These are phyloP conservation scores for Todus mexicanus DNA, from an alignment of 2,797 vertebrate species.

Conservation along the genomic window DNA sequence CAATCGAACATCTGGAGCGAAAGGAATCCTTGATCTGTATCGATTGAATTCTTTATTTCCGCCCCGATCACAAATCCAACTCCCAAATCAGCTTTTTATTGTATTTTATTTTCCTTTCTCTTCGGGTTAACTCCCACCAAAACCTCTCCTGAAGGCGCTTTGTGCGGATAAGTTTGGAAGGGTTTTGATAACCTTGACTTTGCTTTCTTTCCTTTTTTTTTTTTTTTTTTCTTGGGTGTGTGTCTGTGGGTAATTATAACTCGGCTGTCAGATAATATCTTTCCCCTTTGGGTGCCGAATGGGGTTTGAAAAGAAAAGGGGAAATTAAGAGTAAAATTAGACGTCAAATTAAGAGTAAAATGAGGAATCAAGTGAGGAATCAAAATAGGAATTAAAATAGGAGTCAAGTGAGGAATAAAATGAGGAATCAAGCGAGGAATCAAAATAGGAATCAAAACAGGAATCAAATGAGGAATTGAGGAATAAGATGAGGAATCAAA, in stretches of 20 bases:
- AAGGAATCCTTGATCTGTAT: not conserved
- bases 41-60: not conserved
- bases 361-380: too few species aligned
- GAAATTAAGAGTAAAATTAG: too few species aligned
- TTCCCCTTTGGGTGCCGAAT: not conserved
- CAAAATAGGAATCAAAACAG: too few species aligned
- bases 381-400: too few species aligned
- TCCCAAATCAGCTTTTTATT: too few species aligned
- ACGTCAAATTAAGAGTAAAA: too few species aligned
- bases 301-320: too few species aligned
- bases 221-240: not conserved
- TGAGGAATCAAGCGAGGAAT: too few species aligned
- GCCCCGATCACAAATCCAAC: not conserved
- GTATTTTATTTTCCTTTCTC: too few species aligned
- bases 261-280: not conserved
- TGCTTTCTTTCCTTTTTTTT: not conserved
- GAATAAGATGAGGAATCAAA: too few species aligned
- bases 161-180: not conserved
- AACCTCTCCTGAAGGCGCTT: not conserved
- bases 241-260: not conserved
- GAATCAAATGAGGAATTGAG: too few species aligned
- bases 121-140: not conserved
- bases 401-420: too few species aligned
- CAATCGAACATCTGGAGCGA: not conserved
- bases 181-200: constrained; percentile 74